Base-by-base conservation (phyloP, 2,888 invertebrate genomes). In the Phyto melanocephala region DNA sequence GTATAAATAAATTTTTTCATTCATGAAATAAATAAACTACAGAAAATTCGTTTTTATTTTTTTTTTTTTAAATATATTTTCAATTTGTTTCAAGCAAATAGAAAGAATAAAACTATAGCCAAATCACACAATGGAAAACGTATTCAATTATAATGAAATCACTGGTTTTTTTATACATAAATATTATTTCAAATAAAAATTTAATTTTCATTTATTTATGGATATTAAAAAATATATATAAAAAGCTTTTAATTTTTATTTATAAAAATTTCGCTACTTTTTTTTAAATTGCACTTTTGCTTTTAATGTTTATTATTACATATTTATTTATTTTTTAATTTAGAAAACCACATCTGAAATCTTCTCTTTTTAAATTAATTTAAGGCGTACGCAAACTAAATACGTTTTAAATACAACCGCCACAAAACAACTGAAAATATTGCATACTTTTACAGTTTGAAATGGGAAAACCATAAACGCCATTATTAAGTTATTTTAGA, bases 321-420 rank as follows among this genome's bases (percentile, higher is more conserved):
- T 22, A 33, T 47, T 11, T 24, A 37, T 52, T 62, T 63, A 1
- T 35, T 40, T 58, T 45, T 33, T 17, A 33, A 10, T 15, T 13
- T 50, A 47, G 20, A 8, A 52, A 10, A 22, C 8, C 17, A 24
- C 15, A 11, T 22, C 37, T 52, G 5, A 65, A 60, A 22, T 5
- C 40, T 15, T 37, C 15, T 37, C 42, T 45, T 58, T n/a, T 28
- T 28, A 28, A 28, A 42, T 28, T 13, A 20, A 56, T 67, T 74
- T 45, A 72, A 58, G 45, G 79, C 72, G 79, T 79, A 72, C 42
- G 60, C 67, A 60, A 76, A 47, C 37, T 33, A 0, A 70, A 71
- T 71, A 71, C 79, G 79, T 67, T 71, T 82, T 79, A 62, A 82
- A 75, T 79, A 47, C 82, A 71, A 82, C 75, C 82, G 82, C 50